These are phyloP conservation scores for Pterobdella sp. DNA, from an alignment of 2,888 invertebrate genomes.

Conservation along the genomic window DNA sequence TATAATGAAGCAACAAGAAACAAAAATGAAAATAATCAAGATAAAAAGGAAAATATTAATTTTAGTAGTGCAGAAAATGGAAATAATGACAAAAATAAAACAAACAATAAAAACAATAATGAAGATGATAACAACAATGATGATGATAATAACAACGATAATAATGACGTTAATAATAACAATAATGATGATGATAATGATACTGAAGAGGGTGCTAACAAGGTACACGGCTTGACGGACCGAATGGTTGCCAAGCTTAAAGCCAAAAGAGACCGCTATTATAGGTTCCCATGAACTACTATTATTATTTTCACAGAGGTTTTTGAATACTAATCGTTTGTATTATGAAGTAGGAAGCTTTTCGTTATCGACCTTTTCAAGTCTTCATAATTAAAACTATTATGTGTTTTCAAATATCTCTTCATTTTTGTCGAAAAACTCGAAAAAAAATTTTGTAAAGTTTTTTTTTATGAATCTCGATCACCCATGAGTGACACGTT, in stretches of 20 bases:
- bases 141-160: not conserved
- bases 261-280: conserved; percentile 6
- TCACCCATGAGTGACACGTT: too few relatives aligned
- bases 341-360: too few relatives aligned
- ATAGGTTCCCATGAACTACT: not conserved
- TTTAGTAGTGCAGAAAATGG: conserved; percentile 12
- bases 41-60: conserved; percentile 12
- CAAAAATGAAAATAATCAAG: conserved; percentile 11
- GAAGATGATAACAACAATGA: conserved; percentile 13
- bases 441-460: too few relatives aligned
- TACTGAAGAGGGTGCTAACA: not conserved
- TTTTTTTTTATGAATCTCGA: too few relatives aligned
- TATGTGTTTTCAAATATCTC: too few relatives aligned
- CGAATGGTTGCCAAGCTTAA: not conserved
- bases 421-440: too few relatives aligned
- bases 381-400: too few relatives aligned
- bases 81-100: not conserved
- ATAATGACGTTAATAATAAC: conserved; percentile 4
- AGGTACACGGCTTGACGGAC: not conserved
- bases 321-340: too few relatives aligned
- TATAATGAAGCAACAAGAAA: conserved; percentile 6
- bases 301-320: not conserved
- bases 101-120: not conserved
- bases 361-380: too few relatives aligned
- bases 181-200: conserved; percentile 11